These are phyloP conservation scores for Oryzias sinensis DNA, from an alignment of 2,797 vertebrate genomes.

Conservation along the genomic window DNA sequence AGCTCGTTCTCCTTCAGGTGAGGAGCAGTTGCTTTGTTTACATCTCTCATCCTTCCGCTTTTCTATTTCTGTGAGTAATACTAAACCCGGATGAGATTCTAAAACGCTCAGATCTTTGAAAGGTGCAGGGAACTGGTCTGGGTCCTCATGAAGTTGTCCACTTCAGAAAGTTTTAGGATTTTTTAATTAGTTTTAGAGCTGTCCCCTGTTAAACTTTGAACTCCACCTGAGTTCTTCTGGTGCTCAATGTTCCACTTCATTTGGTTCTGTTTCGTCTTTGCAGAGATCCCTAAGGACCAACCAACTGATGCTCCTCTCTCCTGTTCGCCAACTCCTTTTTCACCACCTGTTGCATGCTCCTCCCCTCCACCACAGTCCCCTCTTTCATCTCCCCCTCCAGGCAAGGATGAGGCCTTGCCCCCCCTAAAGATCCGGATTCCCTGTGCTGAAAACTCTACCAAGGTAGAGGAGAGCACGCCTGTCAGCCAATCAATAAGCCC, in stretches of 20 bases:
- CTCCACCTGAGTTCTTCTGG: too few species aligned
- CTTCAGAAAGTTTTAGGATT: too few species aligned
- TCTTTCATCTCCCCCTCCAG: constrained; percentile 21
- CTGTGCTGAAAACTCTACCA: constrained; percentile 27
- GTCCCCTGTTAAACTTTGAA: too few species aligned
- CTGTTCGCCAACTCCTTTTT: neutral
- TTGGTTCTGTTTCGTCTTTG: too few species aligned
- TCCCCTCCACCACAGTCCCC: constrained; percentile 7
- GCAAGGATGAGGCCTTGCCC: constrained; percentile 7
- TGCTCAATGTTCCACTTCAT: too few species aligned
- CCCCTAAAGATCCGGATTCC: neutral
- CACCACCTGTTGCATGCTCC: constrained; percentile 21
- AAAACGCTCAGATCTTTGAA: too few species aligned
- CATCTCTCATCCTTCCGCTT: neutral
- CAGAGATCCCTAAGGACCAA: too few species aligned
- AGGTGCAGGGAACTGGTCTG: too few species aligned
- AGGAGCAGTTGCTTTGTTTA: neutral
- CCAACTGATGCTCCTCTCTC: neutral
- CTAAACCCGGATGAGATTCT: too few species aligned
- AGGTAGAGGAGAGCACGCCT: neutral
- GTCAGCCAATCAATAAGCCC: constrained; percentile 40
- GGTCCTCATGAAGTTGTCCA: too few species aligned
- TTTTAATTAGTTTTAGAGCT: too few species aligned
- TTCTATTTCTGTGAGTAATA: too few species aligned
- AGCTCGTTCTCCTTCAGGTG: constrained; percentile 31